Conservation (phyloP, 2,113 vertebrate species). For the Tenrec ecaudatus region DNA sequence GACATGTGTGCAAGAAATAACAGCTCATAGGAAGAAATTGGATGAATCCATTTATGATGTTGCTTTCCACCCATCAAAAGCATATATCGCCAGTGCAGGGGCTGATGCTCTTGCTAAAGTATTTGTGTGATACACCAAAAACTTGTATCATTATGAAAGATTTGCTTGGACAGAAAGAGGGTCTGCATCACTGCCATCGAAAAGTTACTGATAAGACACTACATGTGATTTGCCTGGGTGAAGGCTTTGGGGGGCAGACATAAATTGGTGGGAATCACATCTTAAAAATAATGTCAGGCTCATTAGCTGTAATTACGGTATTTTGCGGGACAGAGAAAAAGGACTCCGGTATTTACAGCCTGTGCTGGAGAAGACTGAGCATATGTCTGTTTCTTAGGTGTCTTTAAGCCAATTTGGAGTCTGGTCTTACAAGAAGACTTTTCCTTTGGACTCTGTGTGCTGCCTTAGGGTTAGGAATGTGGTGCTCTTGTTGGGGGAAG, state of each 20-base stretch:
- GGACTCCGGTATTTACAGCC: conserved; percentile 91
- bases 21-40: conserved; percentile 98
- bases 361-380: conserved; percentile 91
- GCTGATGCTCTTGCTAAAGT: conserved; percentile 99
- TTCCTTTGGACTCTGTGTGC: conserved; percentile 91
- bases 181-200: conserved; percentile 92
- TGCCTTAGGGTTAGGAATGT: conserved; percentile 92
- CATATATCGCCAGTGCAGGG: conserved; percentile 98
- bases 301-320: conserved; percentile 93
- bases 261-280: conserved; percentile 86
- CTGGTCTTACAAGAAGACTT: conserved; percentile 89
- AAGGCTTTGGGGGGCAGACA: conserved; percentile 84
- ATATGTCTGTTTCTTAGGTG: conserved; percentile 89
- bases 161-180: conserved; percentile 87
- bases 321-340: conserved; percentile 83
- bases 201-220: conserved; percentile 90
- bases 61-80: conserved; percentile 99
- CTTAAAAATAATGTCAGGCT: conserved; percentile 88
- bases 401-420: conserved; percentile 91
- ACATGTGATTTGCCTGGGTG: conserved; percentile 88
- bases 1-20: conserved; percentile 99
- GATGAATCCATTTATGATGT: conserved; percentile 99
- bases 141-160: conserved; percentile 81
- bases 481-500: conserved; percentile 90
- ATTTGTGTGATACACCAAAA: conserved; percentile 92